These are phyloP conservation scores for Lasiommata megera DNA, from an alignment of 2,888 invertebrate species.

Conservation along the genomic window DNA sequence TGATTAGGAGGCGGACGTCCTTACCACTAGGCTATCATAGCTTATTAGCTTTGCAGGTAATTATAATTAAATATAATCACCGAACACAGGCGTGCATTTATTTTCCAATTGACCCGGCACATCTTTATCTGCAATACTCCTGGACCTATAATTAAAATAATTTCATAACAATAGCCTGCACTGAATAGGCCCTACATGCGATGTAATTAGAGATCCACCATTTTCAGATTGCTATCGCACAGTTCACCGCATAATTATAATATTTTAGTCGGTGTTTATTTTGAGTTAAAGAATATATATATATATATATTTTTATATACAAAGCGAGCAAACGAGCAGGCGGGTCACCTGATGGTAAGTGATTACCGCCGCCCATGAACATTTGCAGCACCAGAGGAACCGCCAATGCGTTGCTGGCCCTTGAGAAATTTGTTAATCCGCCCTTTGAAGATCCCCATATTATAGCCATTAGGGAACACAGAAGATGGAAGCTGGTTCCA, in stretches of 20 bases:
- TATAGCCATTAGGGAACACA: too few species aligned
- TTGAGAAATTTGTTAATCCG: too few species aligned
- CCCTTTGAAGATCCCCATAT: too few species aligned
- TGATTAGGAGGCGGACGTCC: too few species aligned
- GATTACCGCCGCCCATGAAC: too few species aligned
- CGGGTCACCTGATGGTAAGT: too few species aligned
- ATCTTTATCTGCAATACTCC: constrained; percentile 8
- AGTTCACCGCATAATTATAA: neutral
- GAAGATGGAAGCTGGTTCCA: too few species aligned
- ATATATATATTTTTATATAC: too few species aligned
- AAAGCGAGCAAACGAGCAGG: too few species aligned
- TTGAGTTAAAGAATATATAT: neutral
- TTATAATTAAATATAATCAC: constrained; percentile 7
- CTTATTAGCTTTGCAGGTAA: neutral
- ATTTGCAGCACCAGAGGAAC: too few species aligned
- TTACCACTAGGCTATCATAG: too few species aligned
- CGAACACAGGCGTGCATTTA: constrained; percentile 2
- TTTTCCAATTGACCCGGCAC: constrained; percentile 18
- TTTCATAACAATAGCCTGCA: constrained; percentile 24
- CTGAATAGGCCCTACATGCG: constrained; percentile 20
- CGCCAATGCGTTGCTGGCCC: too few species aligned
- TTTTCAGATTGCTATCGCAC: constrained; percentile 42
- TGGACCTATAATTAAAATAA: constrained; percentile 19
- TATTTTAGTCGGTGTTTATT: neutral
- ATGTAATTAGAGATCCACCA: constrained; percentile 37